These are phyloP conservation scores for Pelodytes ibericus DNA, from an alignment of 2,797 vertebrate genomes.

Conservation along the genomic window DNA sequence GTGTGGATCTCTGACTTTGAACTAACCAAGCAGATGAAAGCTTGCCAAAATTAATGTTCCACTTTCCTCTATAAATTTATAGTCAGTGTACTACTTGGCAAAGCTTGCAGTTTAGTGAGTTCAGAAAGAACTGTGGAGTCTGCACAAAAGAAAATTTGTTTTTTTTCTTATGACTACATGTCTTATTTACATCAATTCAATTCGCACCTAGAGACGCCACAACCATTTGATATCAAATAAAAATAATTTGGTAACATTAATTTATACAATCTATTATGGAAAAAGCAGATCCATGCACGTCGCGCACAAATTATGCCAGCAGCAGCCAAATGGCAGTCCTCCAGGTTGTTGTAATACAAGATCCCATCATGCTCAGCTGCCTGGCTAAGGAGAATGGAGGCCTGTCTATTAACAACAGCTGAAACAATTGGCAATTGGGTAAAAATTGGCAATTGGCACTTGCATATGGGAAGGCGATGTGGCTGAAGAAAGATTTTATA, in stretches of 20 bases:
- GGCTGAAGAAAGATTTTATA: no score
- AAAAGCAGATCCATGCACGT: conserved; percentile 12
- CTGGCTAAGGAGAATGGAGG: not conserved
- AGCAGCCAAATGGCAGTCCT: not conserved
- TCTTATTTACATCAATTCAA: conserved; percentile 57
- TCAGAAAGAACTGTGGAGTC: conserved; percentile 53
- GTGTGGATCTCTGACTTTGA: conserved; percentile 51
- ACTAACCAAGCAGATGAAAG: conserved; percentile 57
- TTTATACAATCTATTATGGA: conserved; percentile 55
- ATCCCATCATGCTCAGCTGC: not conserved
- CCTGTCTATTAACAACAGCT: not conserved
- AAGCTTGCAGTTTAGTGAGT: conserved; percentile 54
- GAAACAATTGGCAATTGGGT: not conserved
- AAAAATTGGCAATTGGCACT: no score
- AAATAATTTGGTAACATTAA: conserved; percentile 56
- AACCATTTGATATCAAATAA: conserved; percentile 53
- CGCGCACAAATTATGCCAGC: conserved; percentile 16
- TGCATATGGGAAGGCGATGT: no score
- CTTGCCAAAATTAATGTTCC: conserved; percentile 57
- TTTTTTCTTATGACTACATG: conserved; percentile 54
- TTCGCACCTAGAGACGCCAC: conserved; percentile 52
- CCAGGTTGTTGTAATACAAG: conserved; percentile 2
- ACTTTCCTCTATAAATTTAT: conserved; percentile 51
- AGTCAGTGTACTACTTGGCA: conserved; percentile 52
- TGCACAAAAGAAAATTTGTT: conserved; percentile 56